Conservation (phyloP, 2,888 invertebrate genomes). For the Anthophora plumipes region DNA sequence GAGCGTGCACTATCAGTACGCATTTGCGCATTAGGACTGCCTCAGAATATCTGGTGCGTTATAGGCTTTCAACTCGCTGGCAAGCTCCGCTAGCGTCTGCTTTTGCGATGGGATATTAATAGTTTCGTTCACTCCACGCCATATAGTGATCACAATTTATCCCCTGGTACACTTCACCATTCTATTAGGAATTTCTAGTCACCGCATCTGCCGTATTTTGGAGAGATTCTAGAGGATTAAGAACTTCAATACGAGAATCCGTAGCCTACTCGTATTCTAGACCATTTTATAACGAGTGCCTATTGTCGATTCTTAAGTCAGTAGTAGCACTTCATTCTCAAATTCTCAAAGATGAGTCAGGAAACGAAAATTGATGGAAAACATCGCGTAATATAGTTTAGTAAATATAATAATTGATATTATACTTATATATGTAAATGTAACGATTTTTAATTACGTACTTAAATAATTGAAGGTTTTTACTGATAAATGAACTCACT, state of each 20-base stretch:
- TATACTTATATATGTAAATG: too few relatives aligned
- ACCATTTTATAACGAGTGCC: too few relatives aligned
- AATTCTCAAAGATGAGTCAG: too few relatives aligned
- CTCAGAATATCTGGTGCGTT: constrained; percentile 41
- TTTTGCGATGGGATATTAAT: constrained; percentile 49
- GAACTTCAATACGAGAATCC: not conserved
- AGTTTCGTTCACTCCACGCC: constrained; percentile 43
- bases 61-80: constrained; percentile 58
- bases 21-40: constrained; percentile 56
- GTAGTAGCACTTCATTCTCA: too few relatives aligned
- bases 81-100: constrained; percentile 34
- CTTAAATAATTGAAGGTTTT: too few relatives aligned
- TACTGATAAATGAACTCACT: too few relatives aligned
- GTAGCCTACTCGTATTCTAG: not conserved
- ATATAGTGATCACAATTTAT: constrained; percentile 50
- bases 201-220: not conserved
- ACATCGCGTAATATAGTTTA: too few relatives aligned
- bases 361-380: too few relatives aligned
- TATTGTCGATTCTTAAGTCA: too few relatives aligned
- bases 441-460: too few relatives aligned
- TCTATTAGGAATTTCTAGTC: constrained; percentile 28
- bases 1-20: constrained; percentile 51
- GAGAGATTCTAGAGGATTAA: not conserved
- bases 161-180: constrained; percentile 2
- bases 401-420: too few relatives aligned